phyloP scores from a whole-genome alignment of 2,113 vertebrate genomes.

The Equus przewalskii region DNA sequence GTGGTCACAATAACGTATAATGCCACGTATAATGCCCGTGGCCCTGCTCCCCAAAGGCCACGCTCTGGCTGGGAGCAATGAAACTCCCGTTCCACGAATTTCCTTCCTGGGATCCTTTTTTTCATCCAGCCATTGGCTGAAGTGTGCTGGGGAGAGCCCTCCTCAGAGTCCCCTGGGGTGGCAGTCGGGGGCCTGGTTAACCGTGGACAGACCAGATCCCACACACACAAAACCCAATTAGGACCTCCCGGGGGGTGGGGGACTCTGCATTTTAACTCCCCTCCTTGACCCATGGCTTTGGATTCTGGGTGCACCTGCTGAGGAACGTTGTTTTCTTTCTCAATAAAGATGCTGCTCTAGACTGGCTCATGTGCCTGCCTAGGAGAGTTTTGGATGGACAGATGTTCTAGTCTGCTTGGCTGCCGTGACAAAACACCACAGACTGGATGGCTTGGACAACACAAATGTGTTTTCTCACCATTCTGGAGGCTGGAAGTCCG shows the following conservation, averaged over 20 bases:
- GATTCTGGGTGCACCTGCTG: not conserved
- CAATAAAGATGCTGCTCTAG: not conserved
- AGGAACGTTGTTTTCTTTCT: not conserved
- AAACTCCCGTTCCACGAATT: not conserved
- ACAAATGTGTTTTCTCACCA: too few relatives aligned
- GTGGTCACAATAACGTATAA: not conserved
- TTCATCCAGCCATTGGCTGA: not conserved
- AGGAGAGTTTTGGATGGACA: not conserved
- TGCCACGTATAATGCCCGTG: too few relatives aligned
- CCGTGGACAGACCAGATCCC: fast-evolving
- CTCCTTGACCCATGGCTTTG: too few relatives aligned
- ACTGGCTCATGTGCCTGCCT: not conserved
- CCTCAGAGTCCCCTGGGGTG: not conserved
- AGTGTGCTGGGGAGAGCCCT: not conserved
- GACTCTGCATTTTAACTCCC: not conserved
- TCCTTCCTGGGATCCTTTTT: not conserved
- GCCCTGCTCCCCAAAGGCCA: not conserved
- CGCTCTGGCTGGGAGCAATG: not conserved
- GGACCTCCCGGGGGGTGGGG: not conserved
- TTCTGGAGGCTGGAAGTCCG: not conserved
- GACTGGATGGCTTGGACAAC: not conserved
- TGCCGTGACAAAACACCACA: not conserved
- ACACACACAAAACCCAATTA: not conserved
- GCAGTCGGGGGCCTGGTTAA: too few relatives aligned
- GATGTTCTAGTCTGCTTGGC: not conserved